Percentiles rank a stretch among this genome's conserved stretches.
phyloP scores from a whole-genome alignment of 2,797 vertebrate genomes.

The Thunnus albacares region DNA sequence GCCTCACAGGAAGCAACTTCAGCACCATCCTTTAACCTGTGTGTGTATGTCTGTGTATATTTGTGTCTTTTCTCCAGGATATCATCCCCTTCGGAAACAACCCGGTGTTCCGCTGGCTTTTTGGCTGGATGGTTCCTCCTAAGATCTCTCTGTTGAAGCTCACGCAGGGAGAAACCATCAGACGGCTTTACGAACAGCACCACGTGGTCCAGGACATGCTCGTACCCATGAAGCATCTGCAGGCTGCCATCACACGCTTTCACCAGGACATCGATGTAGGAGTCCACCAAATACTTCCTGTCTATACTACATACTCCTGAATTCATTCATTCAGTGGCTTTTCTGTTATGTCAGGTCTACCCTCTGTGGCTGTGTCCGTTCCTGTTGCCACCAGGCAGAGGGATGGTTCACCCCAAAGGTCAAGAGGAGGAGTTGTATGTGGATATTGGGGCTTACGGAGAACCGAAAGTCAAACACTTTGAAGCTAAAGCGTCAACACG shows the following conservation, averaged over 20 bases:
- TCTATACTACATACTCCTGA: not conserved
- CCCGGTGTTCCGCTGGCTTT: constrained; percentile 93
- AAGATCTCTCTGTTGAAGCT: constrained; percentile 98
- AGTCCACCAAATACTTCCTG: too few relatives aligned
- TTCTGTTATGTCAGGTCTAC: constrained; percentile 89
- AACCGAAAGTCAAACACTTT: constrained; percentile 94
- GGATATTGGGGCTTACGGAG: constrained; percentile 96
- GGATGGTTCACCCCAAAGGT: constrained; percentile 97
- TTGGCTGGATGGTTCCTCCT: constrained; percentile 99
- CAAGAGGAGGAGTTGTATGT: constrained; percentile 93
- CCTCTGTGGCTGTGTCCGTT: constrained; percentile 98
- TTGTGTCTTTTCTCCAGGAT: constrained; percentile 85
- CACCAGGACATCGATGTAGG: constrained; percentile 92
- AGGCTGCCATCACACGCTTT: constrained; percentile 89
- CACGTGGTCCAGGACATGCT: constrained; percentile 99
- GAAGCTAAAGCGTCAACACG: constrained; percentile 92
- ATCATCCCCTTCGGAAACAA: constrained; percentile 99
- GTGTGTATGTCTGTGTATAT: not conserved
- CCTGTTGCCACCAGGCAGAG: constrained; percentile 91
- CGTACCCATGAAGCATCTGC: constrained; percentile 93
- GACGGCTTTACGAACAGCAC: constrained; percentile 95
- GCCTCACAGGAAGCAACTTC: not conserved
- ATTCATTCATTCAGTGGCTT: not conserved
- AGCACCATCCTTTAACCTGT: not conserved
- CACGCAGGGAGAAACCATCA: constrained; percentile 96